These are phyloP conservation scores for Rattus rattus DNA, from an alignment of 2,113 vertebrate species.

Conservation along the genomic window DNA sequence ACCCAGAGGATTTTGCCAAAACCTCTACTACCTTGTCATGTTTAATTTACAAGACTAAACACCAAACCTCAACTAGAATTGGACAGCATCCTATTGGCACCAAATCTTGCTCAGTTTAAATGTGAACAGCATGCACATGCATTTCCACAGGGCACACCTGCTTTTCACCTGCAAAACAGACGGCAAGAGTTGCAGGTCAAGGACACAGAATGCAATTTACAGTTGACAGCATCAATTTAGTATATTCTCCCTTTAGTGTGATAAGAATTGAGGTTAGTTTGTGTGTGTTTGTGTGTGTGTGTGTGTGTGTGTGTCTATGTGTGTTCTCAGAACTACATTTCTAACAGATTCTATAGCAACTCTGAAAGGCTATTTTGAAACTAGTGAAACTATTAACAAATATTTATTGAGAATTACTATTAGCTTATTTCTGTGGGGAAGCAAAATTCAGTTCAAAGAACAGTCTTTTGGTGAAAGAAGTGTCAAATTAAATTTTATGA, in stretches of 20 bases:
- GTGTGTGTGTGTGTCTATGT: neutral
- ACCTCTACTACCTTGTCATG: conserved; percentile 67
- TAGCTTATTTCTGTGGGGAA: neutral
- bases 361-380: neutral
- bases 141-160: conserved; percentile 59
- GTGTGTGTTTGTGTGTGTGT: too few relatives aligned
- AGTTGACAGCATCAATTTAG: conserved; percentile 33
- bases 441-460: neutral
- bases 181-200: conserved; percentile 34
- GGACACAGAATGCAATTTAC: conserved; percentile 39
- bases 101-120: conserved; percentile 65
- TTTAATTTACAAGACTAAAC: conserved; percentile 72
- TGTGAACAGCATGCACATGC: conserved; percentile 55
- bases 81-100: conserved; percentile 63
- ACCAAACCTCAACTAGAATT: conserved; percentile 81
- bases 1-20: conserved; percentile 67
- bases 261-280: neutral
- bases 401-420: neutral
- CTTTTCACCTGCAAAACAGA: conserved; percentile 38
- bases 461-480: neutral
- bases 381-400: neutral
- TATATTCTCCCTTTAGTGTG: neutral
- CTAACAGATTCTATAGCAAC: neutral
- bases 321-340: neutral
- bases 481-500: neutral